phyloP scores from a whole-genome alignment of 2,113 vertebrate genomes.

The Pseudorectes ferrugineus region DNA sequence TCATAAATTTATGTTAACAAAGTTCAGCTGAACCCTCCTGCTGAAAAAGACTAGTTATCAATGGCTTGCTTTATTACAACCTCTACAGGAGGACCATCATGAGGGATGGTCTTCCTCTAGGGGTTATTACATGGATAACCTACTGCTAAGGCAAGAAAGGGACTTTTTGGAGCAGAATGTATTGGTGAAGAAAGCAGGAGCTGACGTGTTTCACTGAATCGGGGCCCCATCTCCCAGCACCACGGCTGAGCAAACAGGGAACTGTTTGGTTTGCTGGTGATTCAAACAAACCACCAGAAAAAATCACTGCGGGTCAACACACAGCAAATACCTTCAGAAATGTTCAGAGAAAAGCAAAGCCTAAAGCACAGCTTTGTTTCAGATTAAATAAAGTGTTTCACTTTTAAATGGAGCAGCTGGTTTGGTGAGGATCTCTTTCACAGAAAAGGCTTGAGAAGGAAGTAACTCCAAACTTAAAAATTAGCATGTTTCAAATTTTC shows the following conservation, averaged over 20 bases:
- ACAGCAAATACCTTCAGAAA: conserved; percentile 12
- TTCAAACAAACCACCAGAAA: conserved; percentile 17
- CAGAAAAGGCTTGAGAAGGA: background rate
- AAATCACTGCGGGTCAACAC: background rate
- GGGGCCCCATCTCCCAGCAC: background rate
- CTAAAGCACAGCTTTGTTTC: background rate
- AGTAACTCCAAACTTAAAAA: background rate
- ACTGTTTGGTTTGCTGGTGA: conserved; percentile 24
- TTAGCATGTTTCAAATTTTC: background rate
- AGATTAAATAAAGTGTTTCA: conserved; percentile 12
- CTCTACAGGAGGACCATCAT: background rate
- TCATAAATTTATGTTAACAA: background rate
- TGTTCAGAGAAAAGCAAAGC: background rate
- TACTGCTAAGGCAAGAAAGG: background rate
- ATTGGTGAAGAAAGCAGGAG: background rate
- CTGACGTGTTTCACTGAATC: background rate
- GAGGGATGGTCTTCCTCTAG: background rate
- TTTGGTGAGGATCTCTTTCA: background rate
- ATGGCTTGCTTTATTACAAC: background rate
- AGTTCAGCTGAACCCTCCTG: background rate
- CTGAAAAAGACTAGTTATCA: background rate
- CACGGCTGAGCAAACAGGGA: conserved; percentile 33
- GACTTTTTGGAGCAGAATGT: background rate
- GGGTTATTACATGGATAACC: background rate
- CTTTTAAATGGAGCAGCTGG: background rate